Conservation (phyloP, 2,797 vertebrate genomes). For the Decapterus maruadsi region DNA sequence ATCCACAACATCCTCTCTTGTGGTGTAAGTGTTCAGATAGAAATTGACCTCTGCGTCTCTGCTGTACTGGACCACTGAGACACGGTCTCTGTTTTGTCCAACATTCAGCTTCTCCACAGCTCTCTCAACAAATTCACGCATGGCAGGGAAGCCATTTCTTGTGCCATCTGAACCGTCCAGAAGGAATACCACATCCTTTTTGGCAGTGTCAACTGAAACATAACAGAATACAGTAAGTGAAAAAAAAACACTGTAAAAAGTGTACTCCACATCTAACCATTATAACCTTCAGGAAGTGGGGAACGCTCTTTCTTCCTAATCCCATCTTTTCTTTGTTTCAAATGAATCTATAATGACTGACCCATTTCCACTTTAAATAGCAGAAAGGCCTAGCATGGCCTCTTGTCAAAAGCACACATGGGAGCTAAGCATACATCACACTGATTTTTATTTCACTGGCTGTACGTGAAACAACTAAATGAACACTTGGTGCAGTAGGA, state of each 20-base stretch:
- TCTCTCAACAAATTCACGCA: slow-evolving; percentile 87
- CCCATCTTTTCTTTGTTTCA: no score
- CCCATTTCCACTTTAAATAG: no score
- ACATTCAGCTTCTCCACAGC: slow-evolving; percentile 87
- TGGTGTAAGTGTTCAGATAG: slow-evolving; percentile 82
- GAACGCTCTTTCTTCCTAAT: no score
- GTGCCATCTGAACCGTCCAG: slow-evolving; percentile 89
- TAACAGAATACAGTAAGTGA: slow-evolving; percentile 46
- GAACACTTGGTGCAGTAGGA: not conserved
- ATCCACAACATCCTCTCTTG: slow-evolving; percentile 67
- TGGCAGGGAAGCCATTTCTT: slow-evolving; percentile 83
- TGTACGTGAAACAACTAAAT: not conserved
- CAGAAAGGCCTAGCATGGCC: not conserved
- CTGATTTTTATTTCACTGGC: not conserved
- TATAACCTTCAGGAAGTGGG: no score
- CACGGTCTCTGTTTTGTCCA: slow-evolving; percentile 83
- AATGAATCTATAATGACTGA: no score
- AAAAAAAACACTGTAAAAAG: slow-evolving; percentile 11
- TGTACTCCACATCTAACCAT: no score
- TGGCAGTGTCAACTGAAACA: slow-evolving; percentile 37
- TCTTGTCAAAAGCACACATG: not conserved
- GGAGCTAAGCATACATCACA: not conserved
- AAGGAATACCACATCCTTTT: slow-evolving; percentile 86
- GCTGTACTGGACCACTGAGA: slow-evolving; percentile 89
- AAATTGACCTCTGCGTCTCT: slow-evolving; percentile 81